Base-by-base conservation (phyloP, 2,797 vertebrate genomes). In the Picus viridis region DNA sequence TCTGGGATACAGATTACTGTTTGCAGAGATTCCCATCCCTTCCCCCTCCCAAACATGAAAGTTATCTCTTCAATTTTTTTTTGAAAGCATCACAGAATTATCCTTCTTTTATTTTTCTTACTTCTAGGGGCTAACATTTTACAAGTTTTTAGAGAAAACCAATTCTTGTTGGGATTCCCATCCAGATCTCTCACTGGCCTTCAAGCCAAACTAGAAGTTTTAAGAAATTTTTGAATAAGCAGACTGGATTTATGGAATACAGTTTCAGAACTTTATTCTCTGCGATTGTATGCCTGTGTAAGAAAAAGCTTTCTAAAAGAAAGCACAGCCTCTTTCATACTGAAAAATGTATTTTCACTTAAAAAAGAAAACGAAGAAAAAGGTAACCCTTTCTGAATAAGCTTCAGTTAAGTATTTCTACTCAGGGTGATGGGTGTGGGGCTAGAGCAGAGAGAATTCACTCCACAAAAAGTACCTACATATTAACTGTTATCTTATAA, bases 51-150 rank as follows among this genome's bases (percentile, higher is more conserved):
- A 80, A 70, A 79, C 9, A 64, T 10, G 45, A 92, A 92, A 39
- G 67, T 63, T 90, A 8, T 36, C 68, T 65, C 63, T 68, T 68
- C 23, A 73, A 62, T 36, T 91, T 67, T 93, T 93, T 70, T 83
- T 47, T 88, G 54, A 77, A 90, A 90, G 58, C 61, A 75, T 7
- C 45, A 43, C 57, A 17, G 61, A 88, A 51, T 70, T 91, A 41
- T 51, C 13, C 75, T 73, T 89, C 45, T 73, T 29, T 57, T 58
- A 5, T 7, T 86, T 93, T 83, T 59, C 11, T 39, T 39, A 39
- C 39, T 39, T 39, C 39, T 39, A 39, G 39, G 39, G 39, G 39
- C 39, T 39, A 39, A 39, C 39, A 39, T 39, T 39, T 39, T 39
- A 39, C 39, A 39, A 39, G 39, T 39, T 39, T 39, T 39, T 39